Conservation (phyloP, 2,888 invertebrate genomes). For the Holacanthella duospinosa region DNA sequence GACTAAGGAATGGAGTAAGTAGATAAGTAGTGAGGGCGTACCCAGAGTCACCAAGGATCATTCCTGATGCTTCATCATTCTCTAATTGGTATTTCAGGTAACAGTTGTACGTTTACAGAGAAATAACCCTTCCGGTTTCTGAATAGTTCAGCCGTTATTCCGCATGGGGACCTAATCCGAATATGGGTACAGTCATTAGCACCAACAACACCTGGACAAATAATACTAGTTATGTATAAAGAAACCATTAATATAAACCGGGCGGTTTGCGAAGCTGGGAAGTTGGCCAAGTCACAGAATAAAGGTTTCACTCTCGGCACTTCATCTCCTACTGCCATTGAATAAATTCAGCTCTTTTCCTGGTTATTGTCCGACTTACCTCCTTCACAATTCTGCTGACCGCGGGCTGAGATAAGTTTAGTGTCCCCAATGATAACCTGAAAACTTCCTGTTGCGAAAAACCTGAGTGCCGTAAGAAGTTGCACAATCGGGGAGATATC, state of each 20-base stretch:
- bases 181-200: too few species aligned
- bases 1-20: neutral
- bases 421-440: constrained; percentile 15
- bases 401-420: constrained; percentile 9
- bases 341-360: constrained; percentile 4
- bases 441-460: constrained; percentile 16
- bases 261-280: too few species aligned
- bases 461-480: constrained; percentile 9
- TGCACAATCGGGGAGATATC: constrained; percentile 2
- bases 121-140: too few species aligned
- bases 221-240: too few species aligned
- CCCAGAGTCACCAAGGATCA: constrained; percentile 5
- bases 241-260: too few species aligned
- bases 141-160: too few species aligned
- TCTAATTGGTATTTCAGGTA: neutral
- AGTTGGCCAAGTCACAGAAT: too few species aligned
- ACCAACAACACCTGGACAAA: too few species aligned
- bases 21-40: neutral
- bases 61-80: neutral
- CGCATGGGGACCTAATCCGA: too few species aligned
- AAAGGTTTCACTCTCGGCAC: too few species aligned
- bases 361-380: constrained; percentile 15
- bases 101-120: too few species aligned
- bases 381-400: constrained; percentile 14
- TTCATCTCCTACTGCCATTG: constrained; percentile 14